Percentiles rank a stretch among this genome's conserved stretches.
phyloP scores from a whole-genome alignment of 35 echinoderm and acorn worm genomes.

The Anneissia japonica region DNA sequence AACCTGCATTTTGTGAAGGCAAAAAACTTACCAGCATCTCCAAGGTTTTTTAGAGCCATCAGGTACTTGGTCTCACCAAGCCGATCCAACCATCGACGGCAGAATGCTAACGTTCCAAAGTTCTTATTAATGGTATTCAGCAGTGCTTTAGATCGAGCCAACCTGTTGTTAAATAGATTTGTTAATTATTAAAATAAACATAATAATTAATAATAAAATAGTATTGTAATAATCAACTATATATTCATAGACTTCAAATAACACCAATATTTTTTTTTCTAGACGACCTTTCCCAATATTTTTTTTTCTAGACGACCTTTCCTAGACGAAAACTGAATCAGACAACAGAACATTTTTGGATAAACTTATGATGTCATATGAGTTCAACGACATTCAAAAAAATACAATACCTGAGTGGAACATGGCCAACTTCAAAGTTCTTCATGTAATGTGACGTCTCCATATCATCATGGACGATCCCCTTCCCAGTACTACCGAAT shows the following conservation, averaged over 20 bases:
- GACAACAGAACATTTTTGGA: no score
- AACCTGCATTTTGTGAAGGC: background rate
- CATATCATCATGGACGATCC: slow-evolving; percentile 92
- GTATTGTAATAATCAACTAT: no score
- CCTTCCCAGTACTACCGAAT: slow-evolving; percentile 93
- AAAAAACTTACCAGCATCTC: slow-evolving; percentile 63
- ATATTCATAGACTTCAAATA: no score
- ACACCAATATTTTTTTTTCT: no score
- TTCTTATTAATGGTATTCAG: slow-evolving; percentile 79
- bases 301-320: no score
- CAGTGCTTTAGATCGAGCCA: slow-evolving; percentile 59
- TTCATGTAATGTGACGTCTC: slow-evolving; percentile 99
- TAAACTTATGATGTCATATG: no score
- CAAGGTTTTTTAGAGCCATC: slow-evolving; percentile 88
- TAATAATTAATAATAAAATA: no score
- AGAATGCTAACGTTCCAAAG: slow-evolving; percentile 87
- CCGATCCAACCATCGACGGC: slow-evolving; percentile 81
- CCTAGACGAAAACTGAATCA: no score
- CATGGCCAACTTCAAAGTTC: slow-evolving; percentile 96
- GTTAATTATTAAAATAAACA: no score
- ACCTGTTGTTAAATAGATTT: slow-evolving; percentile 45
- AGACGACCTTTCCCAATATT: no score
- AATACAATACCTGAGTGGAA: slow-evolving; percentile 94
- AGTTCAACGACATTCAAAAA: no score
- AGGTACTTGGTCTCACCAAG: slow-evolving; percentile 86